Conservation (phyloP, 2,888 invertebrate genomes). For the Atrina japonica region DNA sequence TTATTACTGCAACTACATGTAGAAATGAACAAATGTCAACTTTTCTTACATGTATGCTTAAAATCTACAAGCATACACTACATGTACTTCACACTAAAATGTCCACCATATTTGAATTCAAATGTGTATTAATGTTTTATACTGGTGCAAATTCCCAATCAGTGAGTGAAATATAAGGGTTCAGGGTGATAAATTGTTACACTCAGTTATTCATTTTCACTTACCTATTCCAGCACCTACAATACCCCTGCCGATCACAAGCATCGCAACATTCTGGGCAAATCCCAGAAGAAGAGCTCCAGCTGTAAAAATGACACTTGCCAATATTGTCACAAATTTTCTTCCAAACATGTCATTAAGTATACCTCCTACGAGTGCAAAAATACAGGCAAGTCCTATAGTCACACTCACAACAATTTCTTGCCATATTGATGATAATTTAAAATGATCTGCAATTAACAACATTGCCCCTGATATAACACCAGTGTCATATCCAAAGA, state of each 20-base stretch:
- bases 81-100: too few species aligned
- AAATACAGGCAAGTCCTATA: constrained; percentile 81
- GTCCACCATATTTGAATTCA: too few species aligned
- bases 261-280: constrained; percentile 76
- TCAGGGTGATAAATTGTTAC: too few species aligned
- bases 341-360: constrained; percentile 82
- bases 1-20: too few species aligned
- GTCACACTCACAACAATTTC: constrained; percentile 82
- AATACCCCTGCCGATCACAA: constrained; percentile 81
- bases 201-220: too few species aligned
- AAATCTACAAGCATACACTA: too few species aligned
- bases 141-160: too few species aligned
- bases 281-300: constrained; percentile 82
- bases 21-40: too few species aligned
- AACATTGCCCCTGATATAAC: constrained; percentile 83
- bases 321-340: constrained; percentile 82
- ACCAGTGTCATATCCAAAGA: constrained; percentile 85
- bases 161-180: too few species aligned
- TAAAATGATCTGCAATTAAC: constrained; percentile 79
- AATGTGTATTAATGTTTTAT: too few species aligned
- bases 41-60: too few species aligned
- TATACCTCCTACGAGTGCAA: constrained; percentile 81
- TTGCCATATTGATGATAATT: constrained; percentile 81
- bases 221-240: constrained; percentile 82
- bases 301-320: constrained; percentile 82